Percentiles rank a stretch among this genome's conserved stretches.
These are phyloP conservation scores for Osmerus eperlanus DNA, from an alignment of 2,113 vertebrate species.

Conservation along the genomic window DNA sequence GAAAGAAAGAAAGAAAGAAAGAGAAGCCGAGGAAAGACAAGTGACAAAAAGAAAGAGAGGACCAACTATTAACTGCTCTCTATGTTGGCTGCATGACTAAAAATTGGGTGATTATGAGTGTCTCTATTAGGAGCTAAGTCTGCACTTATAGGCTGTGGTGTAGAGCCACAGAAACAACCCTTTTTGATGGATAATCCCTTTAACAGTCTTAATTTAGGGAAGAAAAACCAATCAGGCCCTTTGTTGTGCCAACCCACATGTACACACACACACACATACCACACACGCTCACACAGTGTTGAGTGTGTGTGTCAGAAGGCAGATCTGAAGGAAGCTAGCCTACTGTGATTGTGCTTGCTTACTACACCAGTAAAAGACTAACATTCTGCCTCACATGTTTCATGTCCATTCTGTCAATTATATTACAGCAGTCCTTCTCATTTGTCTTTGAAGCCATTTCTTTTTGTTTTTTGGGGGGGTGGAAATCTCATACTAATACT, in stretches of 20 bases:
- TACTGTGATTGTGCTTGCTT: constrained; percentile 15
- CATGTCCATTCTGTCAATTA: too few relatives aligned
- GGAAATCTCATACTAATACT: too few relatives aligned
- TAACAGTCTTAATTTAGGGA: constrained; percentile 71
- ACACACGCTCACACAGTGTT: constrained; percentile 44
- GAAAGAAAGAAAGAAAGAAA: too few relatives aligned
- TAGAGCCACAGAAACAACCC: constrained; percentile 46
- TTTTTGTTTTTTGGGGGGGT: too few relatives aligned
- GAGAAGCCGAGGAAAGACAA: too few relatives aligned
- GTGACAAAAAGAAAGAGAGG: constrained; percentile 5
- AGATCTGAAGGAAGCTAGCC: constrained; percentile 45
- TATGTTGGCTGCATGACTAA: constrained; percentile 7
- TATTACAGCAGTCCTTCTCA: too few relatives aligned
- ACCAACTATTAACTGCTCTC: background rate
- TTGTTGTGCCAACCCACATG: constrained; percentile 56
- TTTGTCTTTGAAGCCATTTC: too few relatives aligned
- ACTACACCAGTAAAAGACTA: too few relatives aligned
- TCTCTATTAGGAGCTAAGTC: constrained; percentile 40
- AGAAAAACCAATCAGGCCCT: constrained; percentile 60
- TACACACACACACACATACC: too few relatives aligned
- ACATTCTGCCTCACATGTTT: too few relatives aligned
- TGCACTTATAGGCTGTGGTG: constrained; percentile 37
- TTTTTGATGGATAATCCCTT: constrained; percentile 69
- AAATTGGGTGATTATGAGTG: constrained; percentile 39
- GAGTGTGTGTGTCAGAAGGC: constrained; percentile 40